A percentile compares a stretch with the other conserved stretches of the same genome.
Evolutionary conservation across 2,888 invertebrate genomes (phyloP).

Genomic region (Microctonus brassicae): DNA sequence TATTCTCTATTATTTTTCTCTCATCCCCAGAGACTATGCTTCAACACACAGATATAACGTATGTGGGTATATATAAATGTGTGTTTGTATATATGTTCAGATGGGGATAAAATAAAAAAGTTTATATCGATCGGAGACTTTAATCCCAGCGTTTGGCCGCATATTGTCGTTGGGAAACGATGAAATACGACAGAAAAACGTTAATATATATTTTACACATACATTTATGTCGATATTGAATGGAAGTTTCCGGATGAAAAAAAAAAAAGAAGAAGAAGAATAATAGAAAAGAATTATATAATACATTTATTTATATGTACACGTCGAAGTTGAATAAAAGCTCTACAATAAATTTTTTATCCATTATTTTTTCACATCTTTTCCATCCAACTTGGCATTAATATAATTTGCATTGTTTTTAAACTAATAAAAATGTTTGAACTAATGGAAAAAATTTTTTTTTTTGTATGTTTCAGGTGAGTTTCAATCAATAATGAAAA

Average conservation of each 20-base stretch:
- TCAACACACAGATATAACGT: background rate
- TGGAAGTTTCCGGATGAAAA: background rate
- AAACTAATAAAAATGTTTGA: too few relatives aligned
- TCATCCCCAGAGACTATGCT: background rate
- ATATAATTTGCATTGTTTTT: too few relatives aligned
- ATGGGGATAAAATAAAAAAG: slow-evolving; percentile 61
- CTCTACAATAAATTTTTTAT: background rate
- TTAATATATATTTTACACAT: slow-evolving; percentile 10
- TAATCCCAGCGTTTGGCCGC: slow-evolving; percentile 60
- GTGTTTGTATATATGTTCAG: too few relatives aligned
- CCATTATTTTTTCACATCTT: too few relatives aligned
- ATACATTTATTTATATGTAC: background rate
- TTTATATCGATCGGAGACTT: slow-evolving; percentile 58
- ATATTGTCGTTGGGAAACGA: slow-evolving; percentile 53
- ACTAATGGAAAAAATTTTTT: too few relatives aligned
- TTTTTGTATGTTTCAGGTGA: too few relatives aligned
- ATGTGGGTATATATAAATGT: slow-evolving; percentile 34
- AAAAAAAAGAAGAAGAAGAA: too few relatives aligned
- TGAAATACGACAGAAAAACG: slow-evolving; percentile 52
- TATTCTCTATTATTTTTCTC: slow-evolving; percentile 9
- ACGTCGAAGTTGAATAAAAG: slow-evolving; percentile 28
- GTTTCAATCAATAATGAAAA: too few relatives aligned
- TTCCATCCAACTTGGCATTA: too few relatives aligned
- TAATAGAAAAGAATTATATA: too few relatives aligned
- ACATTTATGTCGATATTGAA: slow-evolving; percentile 11